Evolutionary conservation across 92 coral and sea anemone species (phyloP).

Genomic region (Montipora capitata): DNA sequence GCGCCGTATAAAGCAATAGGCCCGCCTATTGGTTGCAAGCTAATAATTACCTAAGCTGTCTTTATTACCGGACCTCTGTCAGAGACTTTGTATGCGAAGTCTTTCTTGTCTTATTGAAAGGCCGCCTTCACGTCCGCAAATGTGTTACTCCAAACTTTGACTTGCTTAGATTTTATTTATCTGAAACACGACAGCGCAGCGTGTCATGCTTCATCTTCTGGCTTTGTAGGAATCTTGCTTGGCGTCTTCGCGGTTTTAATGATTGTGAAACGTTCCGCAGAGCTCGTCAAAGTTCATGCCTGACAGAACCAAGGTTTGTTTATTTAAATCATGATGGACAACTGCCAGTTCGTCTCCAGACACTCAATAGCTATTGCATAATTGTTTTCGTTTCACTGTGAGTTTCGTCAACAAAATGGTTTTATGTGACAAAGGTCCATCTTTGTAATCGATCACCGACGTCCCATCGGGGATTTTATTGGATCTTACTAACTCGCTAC

Average conservation of each 20-base stretch:
- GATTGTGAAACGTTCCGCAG: not conserved
- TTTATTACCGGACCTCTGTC: conserved; percentile 30
- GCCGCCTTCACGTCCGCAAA: conserved; percentile 25
- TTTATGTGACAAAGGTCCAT: not conserved
- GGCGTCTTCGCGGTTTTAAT: not conserved
- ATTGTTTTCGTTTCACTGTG: conserved; percentile 33
- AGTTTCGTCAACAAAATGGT: conserved; percentile 28
- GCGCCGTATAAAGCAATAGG: conserved; percentile 62
- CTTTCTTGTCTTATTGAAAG: conserved; percentile 41
- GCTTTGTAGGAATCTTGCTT: not conserved
- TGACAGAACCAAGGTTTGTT: conserved; percentile 22
- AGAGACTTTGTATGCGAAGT: conserved; percentile 35
- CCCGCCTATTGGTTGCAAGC: conserved; percentile 51
- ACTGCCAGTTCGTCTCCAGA: conserved; percentile 59
- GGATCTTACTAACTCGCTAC: conserved; percentile 25
- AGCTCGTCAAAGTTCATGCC: not conserved
- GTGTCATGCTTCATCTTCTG: too few relatives aligned
- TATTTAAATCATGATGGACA: conserved; percentile 26
- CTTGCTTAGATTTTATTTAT: not conserved
- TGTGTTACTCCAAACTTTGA: conserved; percentile 1
- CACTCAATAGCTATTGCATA: conserved; percentile 39
- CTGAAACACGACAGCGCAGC: not conserved
- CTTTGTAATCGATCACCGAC: conserved; percentile 18
- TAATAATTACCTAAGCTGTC: conserved; percentile 37
- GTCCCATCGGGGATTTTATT: conserved; percentile 16